A percentile compares a stretch with the other conserved stretches of the same genome.
Evolutionary conservation across 2,888 invertebrate species (phyloP).

Genomic region (Euzetes globulus): DNA sequence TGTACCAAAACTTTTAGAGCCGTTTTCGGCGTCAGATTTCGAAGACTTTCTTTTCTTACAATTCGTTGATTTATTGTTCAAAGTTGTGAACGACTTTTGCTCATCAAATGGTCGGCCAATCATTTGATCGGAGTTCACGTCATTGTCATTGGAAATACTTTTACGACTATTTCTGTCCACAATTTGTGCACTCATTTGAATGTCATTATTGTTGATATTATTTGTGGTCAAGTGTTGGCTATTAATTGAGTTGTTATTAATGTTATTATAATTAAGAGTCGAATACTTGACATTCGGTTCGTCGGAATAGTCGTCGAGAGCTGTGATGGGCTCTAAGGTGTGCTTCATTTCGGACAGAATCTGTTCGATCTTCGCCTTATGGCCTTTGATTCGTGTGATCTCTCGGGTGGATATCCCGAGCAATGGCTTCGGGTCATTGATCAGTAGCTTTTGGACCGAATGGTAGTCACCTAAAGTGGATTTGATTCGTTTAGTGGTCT

Average conservation of each 20-base stretch:
- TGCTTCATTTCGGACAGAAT: conserved; percentile 37
- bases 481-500: conserved; percentile 40
- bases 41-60: conserved; percentile 21
- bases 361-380: conserved; percentile 36
- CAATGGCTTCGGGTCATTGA: conserved; percentile 33
- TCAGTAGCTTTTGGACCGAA: conserved; percentile 28
- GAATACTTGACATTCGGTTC: background rate
- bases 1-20: conserved; percentile 14
- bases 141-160: conserved; percentile 13
- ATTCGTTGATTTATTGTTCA: background rate
- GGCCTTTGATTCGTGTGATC: conserved; percentile 34
- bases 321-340: conserved; percentile 33
- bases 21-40: conserved; percentile 22
- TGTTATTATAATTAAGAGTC: background rate
- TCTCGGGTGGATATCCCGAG: conserved; percentile 35
- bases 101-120: conserved; percentile 16
- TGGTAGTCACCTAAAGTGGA: conserved; percentile 38
- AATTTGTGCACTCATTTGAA: background rate
- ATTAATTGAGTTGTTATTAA: background rate
- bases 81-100: background rate
- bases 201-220: conserved; percentile 5
- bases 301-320: conserved; percentile 31
- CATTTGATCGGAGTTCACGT: conserved; percentile 7
- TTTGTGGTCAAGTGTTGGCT: background rate
- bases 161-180: conserved; percentile 15